Conservation (phyloP, 2,113 vertebrate species). For the Herpetotheres cachinnans region DNA sequence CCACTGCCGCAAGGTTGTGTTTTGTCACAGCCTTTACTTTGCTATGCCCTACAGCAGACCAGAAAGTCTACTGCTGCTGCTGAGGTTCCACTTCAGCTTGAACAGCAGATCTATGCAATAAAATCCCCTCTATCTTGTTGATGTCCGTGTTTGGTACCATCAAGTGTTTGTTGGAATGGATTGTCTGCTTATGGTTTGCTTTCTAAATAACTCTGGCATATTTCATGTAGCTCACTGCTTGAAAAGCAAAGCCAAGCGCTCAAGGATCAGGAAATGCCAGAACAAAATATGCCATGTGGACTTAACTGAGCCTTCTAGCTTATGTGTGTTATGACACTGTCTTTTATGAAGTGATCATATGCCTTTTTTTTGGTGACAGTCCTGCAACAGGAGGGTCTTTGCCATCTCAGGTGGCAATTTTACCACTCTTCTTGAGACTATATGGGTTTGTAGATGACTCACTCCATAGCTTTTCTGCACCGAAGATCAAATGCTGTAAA, state of each 20-base stretch:
- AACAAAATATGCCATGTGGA: not conserved
- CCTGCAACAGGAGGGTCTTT: not conserved
- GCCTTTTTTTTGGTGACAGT: not conserved
- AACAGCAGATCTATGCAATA: not conserved
- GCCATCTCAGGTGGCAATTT: not conserved
- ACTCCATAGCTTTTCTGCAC: not conserved
- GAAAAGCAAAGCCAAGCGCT: not conserved
- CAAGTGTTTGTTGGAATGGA: not conserved
- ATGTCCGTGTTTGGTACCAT: not conserved
- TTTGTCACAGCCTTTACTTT: not conserved
- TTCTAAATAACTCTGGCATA: not conserved
- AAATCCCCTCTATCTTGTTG: not conserved
- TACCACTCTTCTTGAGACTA: not conserved
- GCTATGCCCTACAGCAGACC: not conserved
- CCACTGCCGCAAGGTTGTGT: not conserved
- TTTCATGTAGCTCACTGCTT: not conserved
- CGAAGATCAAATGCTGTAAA: not conserved
- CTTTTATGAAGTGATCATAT: not conserved
- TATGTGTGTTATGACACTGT: not conserved
- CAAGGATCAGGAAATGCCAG: not conserved
- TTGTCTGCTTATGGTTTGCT: not conserved
- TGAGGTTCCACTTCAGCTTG: not conserved
- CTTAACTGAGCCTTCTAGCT: not conserved
- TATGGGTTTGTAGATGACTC: not conserved
- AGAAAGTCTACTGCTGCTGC: not conserved